Conservation (phyloP, 2,113 vertebrate genomes). For the Motacilla tschutschensis region DNA sequence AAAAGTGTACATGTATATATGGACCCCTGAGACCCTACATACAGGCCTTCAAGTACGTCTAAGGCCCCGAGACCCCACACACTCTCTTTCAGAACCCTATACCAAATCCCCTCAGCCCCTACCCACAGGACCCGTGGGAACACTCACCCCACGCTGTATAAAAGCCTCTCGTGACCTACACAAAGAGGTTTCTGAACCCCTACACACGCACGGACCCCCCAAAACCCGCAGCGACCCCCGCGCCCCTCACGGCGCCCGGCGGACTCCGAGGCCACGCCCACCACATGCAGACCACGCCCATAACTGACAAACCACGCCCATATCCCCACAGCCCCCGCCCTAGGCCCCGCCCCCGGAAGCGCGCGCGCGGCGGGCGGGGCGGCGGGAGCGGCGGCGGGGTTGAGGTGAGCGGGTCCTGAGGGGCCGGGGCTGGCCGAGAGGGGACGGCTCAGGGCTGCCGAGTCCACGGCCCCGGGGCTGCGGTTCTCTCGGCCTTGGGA, state of each 20-base stretch:
- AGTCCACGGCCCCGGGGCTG: accelerated
- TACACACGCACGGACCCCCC: accelerated
- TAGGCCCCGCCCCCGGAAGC: not conserved
- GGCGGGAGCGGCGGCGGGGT: not conserved
- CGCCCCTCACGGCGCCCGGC: accelerated
- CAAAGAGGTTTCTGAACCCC: too few relatives aligned
- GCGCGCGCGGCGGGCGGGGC: not conserved
- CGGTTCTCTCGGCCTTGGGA: not conserved
- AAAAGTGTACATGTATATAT: not conserved
- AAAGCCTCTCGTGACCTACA: not conserved
- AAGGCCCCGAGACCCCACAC: not conserved
- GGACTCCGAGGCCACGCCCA: not conserved
- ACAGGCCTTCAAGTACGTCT: not conserved
- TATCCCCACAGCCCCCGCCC: accelerated
- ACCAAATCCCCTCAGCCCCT: not conserved
- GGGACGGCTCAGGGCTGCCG: accelerated
- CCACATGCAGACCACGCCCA: too few relatives aligned
- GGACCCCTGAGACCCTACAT: accelerated
- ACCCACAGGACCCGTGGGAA: too few relatives aligned
- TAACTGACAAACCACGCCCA: not conserved
- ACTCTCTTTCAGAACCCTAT: not conserved
- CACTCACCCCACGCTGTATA: not conserved
- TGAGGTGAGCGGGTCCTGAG: not conserved
- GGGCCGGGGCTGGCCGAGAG: accelerated
- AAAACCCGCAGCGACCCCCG: not conserved